These are phyloP conservation scores for Erethizon dorsatum DNA, from an alignment of 2,797 vertebrate genomes.

Conservation along the genomic window DNA sequence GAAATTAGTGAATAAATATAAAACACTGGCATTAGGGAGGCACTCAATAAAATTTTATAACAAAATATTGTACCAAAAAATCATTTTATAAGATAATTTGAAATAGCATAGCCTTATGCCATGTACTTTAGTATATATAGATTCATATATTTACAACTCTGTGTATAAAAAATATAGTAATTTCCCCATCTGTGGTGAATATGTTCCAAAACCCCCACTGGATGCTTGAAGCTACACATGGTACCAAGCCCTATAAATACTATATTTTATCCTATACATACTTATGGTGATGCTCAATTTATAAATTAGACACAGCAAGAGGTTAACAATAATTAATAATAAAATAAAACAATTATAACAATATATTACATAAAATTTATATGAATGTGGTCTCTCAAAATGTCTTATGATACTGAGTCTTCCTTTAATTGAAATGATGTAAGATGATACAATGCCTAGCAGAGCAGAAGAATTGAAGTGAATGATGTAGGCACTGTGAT, in stretches of 20 bases:
- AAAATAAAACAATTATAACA: neutral
- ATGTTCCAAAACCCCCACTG: neutral
- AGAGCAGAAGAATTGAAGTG: neutral
- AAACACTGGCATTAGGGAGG: neutral
- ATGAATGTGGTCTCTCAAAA: neutral
- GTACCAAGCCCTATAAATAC: neutral
- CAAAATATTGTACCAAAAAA: slow-evolving; percentile 19
- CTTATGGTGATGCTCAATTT: neutral
- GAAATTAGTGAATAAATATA: neutral
- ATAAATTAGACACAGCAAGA: neutral
- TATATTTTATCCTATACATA: neutral
- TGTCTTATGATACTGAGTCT: neutral
- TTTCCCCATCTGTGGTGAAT: too few species aligned
- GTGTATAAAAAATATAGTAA: neutral
- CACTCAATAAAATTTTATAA: neutral
- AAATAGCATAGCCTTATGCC: neutral
- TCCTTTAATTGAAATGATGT: neutral
- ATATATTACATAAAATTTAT: neutral
- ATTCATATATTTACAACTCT: neutral
- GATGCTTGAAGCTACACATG: neutral
- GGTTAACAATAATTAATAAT: neutral
- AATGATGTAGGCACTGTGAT: neutral
- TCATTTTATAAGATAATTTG: slow-evolving; percentile 59
- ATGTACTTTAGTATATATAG: neutral
- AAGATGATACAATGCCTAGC: neutral